Evolutionary conservation across 2,797 vertebrate genomes (phyloP).

Genomic region (Gymnoscopelus braueri): DNA sequence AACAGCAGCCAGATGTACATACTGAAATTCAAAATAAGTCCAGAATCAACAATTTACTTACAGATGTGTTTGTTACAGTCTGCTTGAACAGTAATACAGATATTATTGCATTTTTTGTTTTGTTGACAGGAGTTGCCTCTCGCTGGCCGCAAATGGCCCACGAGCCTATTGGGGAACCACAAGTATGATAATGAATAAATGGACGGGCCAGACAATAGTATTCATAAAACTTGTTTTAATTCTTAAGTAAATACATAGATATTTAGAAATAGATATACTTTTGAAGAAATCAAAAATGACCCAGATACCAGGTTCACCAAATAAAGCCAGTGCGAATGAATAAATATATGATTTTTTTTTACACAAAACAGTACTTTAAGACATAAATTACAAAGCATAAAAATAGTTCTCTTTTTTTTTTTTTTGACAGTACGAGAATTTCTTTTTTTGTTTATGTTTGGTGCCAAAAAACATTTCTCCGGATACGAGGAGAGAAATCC

Average conservation of each 20-base stretch:
- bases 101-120: too few species aligned
- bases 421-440: constrained; percentile 34
- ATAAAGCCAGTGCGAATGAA: constrained; percentile 72
- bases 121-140: too few species aligned
- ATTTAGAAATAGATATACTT: constrained; percentile 64
- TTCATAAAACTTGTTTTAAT: constrained; percentile 76
- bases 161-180: too few species aligned
- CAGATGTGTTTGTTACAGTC: too few species aligned
- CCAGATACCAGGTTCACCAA: constrained; percentile 70
- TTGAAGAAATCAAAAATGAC: constrained; percentile 56
- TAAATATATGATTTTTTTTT: constrained; percentile 68
- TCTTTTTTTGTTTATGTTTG: constrained; percentile 44
- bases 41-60: too few species aligned
- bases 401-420: constrained; percentile 36
- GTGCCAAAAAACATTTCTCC: constrained; percentile 28
- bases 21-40: too few species aligned
- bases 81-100: too few species aligned
- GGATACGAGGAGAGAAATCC: constrained; percentile 22
- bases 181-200: background rate
- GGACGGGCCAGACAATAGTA: constrained; percentile 5
- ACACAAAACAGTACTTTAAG: constrained; percentile 54
- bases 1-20: too few species aligned
- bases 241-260: constrained; percentile 70
- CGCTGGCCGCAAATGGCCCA: too few species aligned
- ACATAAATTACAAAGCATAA: constrained; percentile 59